Conservation (phyloP, 2,113 vertebrate species). For the Vulpes vulpes region DNA sequence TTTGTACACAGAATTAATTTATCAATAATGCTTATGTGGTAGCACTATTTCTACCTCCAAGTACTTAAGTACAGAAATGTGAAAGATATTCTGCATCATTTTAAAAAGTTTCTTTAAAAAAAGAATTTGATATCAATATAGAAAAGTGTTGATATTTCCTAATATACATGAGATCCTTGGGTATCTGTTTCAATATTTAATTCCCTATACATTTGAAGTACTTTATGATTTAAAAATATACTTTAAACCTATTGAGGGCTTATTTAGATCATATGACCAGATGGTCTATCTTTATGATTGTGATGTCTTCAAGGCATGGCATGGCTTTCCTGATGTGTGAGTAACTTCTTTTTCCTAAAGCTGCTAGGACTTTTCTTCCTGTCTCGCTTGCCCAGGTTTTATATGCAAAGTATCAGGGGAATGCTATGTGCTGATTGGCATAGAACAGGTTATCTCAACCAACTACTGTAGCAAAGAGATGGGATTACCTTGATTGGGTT, state of each 20-base stretch:
- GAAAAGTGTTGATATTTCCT: neutral
- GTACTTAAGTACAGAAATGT: neutral
- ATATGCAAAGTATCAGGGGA: neutral
- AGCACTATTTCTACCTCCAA: neutral
- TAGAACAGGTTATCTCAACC: neutral
- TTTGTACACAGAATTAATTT: neutral
- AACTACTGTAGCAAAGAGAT: neutral
- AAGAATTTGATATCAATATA: neutral
- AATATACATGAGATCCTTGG: neutral
- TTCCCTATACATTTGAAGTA: neutral
- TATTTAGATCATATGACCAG: neutral
- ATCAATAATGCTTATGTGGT: neutral
- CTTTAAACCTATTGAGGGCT: neutral
- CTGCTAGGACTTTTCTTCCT: neutral
- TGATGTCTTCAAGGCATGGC: neutral
- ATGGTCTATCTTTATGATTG: neutral
- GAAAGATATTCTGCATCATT: neutral
- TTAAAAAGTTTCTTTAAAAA: neutral
- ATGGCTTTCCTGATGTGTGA: neutral
- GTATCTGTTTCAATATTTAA: neutral
- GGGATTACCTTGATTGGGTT: neutral
- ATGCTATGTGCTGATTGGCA: neutral
- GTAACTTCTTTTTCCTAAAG: neutral
- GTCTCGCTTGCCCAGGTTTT: neutral
- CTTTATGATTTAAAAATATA: neutral